These are phyloP conservation scores for Sardinella longiceps DNA, from an alignment of 2,797 vertebrate genomes.

Conservation along the genomic window DNA sequence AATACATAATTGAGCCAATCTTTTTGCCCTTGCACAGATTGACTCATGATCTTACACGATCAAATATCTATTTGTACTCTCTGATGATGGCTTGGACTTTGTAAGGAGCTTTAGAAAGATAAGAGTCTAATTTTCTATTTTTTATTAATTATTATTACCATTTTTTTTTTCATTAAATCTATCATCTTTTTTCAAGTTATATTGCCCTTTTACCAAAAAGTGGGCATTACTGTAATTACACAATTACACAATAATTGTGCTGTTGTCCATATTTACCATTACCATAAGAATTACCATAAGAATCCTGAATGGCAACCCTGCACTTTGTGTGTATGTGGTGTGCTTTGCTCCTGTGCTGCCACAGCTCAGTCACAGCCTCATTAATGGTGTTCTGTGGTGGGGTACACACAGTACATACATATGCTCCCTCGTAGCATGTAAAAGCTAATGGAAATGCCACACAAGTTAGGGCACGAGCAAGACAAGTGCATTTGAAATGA, in stretches of 20 bases:
- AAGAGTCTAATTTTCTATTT: too few relatives aligned
- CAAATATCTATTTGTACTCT: background rate
- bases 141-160: too few relatives aligned
- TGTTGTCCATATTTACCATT: background rate
- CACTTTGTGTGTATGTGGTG: background rate
- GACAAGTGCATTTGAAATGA: constrained; percentile 23
- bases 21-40: background rate
- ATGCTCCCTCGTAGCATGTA: background rate
- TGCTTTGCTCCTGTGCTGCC: background rate
- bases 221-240: background rate
- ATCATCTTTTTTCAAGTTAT: background rate
- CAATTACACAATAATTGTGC: background rate
- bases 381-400: constrained; percentile 71
- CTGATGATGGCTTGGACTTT: background rate
- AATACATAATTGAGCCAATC: background rate
- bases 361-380: constrained; percentile 3
- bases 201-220: background rate
- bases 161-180: background rate
- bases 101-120: background rate
- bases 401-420: background rate
- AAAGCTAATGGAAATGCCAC: constrained; percentile 20
- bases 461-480: constrained; percentile 17
- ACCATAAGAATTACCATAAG: background rate
- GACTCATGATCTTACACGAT: background rate
- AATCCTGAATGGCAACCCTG: background rate